Evolutionary conservation across 2,888 invertebrate genomes (phyloP).

Genomic region (Euphydryas editha): DNA sequence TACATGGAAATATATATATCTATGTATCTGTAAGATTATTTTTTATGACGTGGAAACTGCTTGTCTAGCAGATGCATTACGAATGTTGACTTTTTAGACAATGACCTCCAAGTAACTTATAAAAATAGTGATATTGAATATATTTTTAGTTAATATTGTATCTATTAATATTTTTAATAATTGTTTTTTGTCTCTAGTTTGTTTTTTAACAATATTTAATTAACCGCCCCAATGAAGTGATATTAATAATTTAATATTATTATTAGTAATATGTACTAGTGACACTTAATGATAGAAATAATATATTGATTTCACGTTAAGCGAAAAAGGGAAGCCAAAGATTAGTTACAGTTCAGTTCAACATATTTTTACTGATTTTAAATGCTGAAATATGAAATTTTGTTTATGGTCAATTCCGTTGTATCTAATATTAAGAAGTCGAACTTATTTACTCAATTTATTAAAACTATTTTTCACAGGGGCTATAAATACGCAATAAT

Average conservation of each 20-base stretch:
- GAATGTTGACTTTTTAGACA: neutral
- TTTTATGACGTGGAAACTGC: neutral
- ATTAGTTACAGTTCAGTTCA: neutral
- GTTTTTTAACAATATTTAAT: slow-evolving; percentile 6
- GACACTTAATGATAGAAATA: slow-evolving; percentile 1
- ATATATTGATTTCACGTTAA: slow-evolving; percentile 1
- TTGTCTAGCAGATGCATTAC: no score
- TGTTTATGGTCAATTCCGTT: neutral
- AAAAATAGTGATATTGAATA: neutral
- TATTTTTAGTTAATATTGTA: neutral
- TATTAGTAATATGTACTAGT: slow-evolving; percentile 28
- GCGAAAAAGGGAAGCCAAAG: slow-evolving; percentile 7
- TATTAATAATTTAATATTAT: slow-evolving; percentile 19
- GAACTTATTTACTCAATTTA: neutral
- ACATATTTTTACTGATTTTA: neutral
- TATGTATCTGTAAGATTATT: neutral
- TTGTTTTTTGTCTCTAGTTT: neutral
- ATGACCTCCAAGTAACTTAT: slow-evolving; percentile 6
- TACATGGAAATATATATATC: neutral
- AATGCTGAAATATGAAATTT: neutral
- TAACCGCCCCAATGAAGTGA: slow-evolving; percentile 35
- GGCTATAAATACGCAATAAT: neutral
- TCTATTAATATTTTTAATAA: neutral
- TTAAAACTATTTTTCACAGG: slow-evolving; percentile 1
- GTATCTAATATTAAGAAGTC: neutral